Base-by-base conservation (phyloP, 2,113 vertebrate genomes). In the Corythornis vintsioides region DNA sequence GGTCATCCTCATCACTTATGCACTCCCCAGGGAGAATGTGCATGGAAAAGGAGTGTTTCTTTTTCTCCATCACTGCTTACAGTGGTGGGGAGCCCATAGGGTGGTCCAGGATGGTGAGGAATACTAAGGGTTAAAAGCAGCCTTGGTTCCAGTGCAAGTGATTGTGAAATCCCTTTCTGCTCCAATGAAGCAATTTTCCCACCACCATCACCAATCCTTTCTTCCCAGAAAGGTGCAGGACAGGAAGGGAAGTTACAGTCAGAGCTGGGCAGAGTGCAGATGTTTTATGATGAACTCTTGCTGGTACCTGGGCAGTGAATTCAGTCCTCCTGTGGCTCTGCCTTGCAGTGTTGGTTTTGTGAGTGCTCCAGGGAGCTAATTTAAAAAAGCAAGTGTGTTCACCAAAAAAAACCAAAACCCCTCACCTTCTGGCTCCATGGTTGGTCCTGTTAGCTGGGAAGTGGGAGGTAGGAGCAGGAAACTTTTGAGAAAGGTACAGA, bases 151-250 rank as follows among this genome's bases (percentile, higher is more conserved):
- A 29, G 55, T 18, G 35, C 47, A 85, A 82, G 66, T 4, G 50
- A 64, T 91, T 94, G 43, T 53, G 45, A 94, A 95, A 79, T 42
- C 53, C 57, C 7, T 15, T 67, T 82, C 75, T 67, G 61, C 53
- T 89, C 28, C 2, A 0, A 25, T 4, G 50, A 48, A 79, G 63
- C 63, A 65, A 88, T 85, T 89, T 95, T 31, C 75, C 84, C 79
- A 91, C 71, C 82, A 20, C 43, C 71, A 65, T 72, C 61, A 35
- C 53, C 79, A 31, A 35, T 43, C 60, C 33, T 76, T 81, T 82
- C 84, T 91, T 91, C 82, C 90, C 92, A 92, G 88, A 72, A 92
- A 84, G 85, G 81, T 91, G 66, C 70, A 89, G 60, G 77, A 74
- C 31, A 7, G 21, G 60, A 55, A 3, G 60, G 70, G 82, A 85